Base-by-base conservation (phyloP, 1,140 invertebrate species). In the Drosophila cardini region DNA sequence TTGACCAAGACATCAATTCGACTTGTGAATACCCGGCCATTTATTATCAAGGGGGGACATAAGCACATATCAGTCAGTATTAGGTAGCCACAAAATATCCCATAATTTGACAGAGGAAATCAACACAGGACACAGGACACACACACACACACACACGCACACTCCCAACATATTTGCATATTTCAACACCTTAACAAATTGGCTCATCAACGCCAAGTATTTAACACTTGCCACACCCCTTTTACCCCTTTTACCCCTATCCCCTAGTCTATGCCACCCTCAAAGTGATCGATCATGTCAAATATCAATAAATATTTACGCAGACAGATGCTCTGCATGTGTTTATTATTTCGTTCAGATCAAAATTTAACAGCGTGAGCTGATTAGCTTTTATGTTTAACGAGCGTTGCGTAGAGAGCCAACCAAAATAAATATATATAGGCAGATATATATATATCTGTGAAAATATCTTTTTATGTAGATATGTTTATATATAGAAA, bases 171-270 rank as follows among this genome's bases (percentile, higher is more conserved):
- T 60, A 87, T 87, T 87, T 84, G 76, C 76, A 89, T 89, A 65
- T 82, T 84, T 87, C 84, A 87, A 60, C 84, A 75, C 84, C 80
- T 84, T 65, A 84, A 84, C 84, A 77, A 87, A 89, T 87, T 74
- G 83, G 69, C 65, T 78, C 67, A 85, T 78, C 65, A 63, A 34
- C 40, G 57, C 6, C 34, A 46, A 58, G 58, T 52, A 57, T 71
- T 75, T 71, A 64, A 72, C 68, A 64, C 68, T 60, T 63, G 52
- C 55, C 62, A 64, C 38, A 26, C 13, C 60, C 30, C n/a, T 40
- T 11, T 4, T 1, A 4, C n/a, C 11, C n/a, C n/a, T n/a, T n/a
- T n/a, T n/a, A n/a, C 16, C 30, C 45, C 26, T 6, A 10, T 36
- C 34, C 16, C 6, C 10, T 48, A 50, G 26, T 18, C 46, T n/a